Percentiles rank a stretch among this genome's conserved stretches.
phyloP scores from a whole-genome alignment of 2,113 vertebrate genomes.

The Cygnus buccinator region DNA sequence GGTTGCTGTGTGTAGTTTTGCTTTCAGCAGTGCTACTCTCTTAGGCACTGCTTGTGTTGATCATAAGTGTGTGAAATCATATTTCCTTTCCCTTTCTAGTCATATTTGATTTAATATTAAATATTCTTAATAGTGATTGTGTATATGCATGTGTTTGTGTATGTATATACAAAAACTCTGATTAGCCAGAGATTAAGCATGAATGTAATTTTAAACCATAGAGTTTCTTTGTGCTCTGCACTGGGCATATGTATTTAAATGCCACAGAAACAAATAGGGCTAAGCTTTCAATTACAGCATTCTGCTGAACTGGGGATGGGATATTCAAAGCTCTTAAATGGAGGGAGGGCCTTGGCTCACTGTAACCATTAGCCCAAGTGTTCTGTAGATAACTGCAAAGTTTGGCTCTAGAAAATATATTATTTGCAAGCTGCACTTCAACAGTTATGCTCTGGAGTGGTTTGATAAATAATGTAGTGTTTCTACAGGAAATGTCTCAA shows the following conservation, averaged over 20 bases:
- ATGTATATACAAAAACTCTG: not conserved
- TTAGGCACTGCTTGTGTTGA: not conserved
- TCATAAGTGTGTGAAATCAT: not conserved
- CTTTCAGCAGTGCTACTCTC: not conserved
- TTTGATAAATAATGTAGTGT: conserved; percentile 7
- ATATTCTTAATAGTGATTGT: not conserved
- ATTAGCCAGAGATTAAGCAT: not conserved
- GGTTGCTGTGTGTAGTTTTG: not conserved
- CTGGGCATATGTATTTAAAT: not conserved
- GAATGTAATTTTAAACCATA: not conserved
- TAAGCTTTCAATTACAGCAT: not conserved
- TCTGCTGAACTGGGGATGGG: not conserved
- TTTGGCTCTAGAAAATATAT: not conserved
- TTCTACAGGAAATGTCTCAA: conserved; percentile 16
- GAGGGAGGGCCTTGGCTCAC: not conserved
- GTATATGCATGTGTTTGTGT: not conserved
- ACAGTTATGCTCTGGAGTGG: not conserved
- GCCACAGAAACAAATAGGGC: not conserved
- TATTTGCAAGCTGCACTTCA: not conserved
- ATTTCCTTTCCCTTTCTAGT: not conserved
- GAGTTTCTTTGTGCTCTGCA: not conserved
- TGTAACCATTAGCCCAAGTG: not conserved
- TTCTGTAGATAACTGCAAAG: not conserved
- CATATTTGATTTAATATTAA: not conserved
- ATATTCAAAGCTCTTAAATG: not conserved